phyloP scores from a whole-genome alignment of 2,113 vertebrate genomes.

The Crotophaga sulcirostris region DNA sequence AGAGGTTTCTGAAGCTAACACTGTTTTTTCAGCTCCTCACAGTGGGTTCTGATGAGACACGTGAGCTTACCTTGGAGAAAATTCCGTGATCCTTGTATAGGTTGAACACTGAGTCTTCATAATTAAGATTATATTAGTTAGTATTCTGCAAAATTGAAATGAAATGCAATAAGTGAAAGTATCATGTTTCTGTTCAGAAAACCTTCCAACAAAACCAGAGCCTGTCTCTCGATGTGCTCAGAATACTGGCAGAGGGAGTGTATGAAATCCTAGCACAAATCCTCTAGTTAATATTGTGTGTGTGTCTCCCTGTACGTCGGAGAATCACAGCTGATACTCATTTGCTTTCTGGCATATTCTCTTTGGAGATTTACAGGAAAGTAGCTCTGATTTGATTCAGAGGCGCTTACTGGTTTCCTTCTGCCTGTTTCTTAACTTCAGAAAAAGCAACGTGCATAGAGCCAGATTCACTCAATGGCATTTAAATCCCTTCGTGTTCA shows the following conservation, averaged over 20 bases:
- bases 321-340: neutral
- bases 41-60: neutral
- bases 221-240: neutral
- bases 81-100: neutral
- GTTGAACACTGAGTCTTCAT: neutral
- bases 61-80: neutral
- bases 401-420: neutral
- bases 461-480: neutral
- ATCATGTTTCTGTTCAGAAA: conserved; percentile 13
- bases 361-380: neutral
- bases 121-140: neutral
- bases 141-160: conserved; percentile 1
- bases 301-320: neutral
- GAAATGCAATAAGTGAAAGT: neutral
- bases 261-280: neutral
- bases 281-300: neutral
- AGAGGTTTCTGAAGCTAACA: neutral
- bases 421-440: neutral
- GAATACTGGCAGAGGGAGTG: neutral
- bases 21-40: neutral
- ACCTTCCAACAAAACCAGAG: neutral
- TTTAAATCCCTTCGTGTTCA: neutral
- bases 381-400: neutral
- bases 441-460: fast-evolving
- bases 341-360: neutral